Evolutionary conservation across 2,797 vertebrate species (phyloP).

Genomic region (Notamacropus eugenii): DNA sequence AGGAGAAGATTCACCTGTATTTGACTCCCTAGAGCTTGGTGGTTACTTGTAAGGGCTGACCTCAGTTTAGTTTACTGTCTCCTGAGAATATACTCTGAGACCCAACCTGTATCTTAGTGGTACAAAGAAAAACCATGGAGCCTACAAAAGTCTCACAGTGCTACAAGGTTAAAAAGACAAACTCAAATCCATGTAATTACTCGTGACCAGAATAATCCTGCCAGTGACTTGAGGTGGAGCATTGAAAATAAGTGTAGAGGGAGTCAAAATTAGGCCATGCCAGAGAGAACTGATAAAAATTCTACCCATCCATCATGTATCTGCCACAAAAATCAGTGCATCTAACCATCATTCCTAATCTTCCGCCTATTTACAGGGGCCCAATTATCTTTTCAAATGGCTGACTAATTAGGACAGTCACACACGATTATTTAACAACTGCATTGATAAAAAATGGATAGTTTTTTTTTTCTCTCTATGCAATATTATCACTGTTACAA

Average conservation of each 20-base stretch:
- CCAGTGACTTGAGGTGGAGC: not conserved
- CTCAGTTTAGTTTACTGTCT: not conserved
- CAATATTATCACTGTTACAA: not conserved
- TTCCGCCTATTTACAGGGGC: not conserved
- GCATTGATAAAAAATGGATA: not conserved
- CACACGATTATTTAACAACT: not conserved
- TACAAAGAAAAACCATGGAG: not conserved
- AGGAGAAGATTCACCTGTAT: not conserved
- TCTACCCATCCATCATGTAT: not conserved
- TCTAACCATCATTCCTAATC: not conserved
- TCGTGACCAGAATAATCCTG: not conserved
- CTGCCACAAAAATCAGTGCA: not conserved
- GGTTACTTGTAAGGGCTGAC: not conserved
- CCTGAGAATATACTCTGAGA: not conserved
- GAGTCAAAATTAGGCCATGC: not conserved
- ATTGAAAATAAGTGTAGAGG: not conserved
- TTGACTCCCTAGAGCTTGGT: not conserved
- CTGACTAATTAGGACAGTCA: not conserved
- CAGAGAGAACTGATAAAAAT: not conserved
- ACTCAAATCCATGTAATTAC: not conserved
- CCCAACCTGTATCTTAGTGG: not conserved
- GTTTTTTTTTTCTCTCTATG: not conserved
- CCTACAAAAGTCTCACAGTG: not conserved
- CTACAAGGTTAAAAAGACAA: not conserved
- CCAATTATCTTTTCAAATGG: constrained; percentile 1